Conservation (phyloP, 2,797 vertebrate genomes). For the Neopelma chrysocephalum region DNA sequence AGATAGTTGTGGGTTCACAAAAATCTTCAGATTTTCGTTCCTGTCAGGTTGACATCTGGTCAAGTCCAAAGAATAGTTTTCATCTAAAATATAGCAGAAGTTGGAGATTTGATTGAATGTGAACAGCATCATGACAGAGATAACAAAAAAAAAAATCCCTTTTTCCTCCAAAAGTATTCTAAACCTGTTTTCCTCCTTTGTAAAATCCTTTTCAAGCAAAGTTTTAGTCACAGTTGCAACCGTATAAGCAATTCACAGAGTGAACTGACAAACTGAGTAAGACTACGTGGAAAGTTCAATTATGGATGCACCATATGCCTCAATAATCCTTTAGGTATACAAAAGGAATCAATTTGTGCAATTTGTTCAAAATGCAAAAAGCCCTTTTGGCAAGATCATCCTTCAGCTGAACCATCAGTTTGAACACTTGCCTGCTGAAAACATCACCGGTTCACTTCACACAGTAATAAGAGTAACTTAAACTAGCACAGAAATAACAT, state of each 20-base stretch:
- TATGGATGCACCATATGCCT: slow-evolving; percentile 17
- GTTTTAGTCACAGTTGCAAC: slow-evolving; percentile 23
- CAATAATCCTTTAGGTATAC: slow-evolving; percentile 24
- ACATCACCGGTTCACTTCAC: not conserved
- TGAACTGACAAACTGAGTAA: slow-evolving; percentile 8
- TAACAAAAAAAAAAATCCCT: not conserved
- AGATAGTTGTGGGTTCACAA: not conserved
- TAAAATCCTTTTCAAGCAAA: not conserved
- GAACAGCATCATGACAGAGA: not conserved
- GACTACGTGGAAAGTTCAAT: slow-evolving; percentile 27
- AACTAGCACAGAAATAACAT: not conserved
- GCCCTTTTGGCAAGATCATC: not conserved
- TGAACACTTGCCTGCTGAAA: not conserved
- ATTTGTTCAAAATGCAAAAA: not conserved
- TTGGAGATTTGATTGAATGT: not conserved
- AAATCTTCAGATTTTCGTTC: slow-evolving; percentile 33
- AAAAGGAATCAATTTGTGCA: slow-evolving; percentile 16
- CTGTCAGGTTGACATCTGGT: not conserved
- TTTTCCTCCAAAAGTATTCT: not conserved
- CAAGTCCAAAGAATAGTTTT: slow-evolving; percentile 3
- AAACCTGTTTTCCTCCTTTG: not conserved
- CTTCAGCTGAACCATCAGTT: not conserved
- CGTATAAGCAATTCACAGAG: slow-evolving; percentile 24
- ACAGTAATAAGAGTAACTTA: not conserved
- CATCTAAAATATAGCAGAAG: not conserved